Evolutionary conservation across 2,888 invertebrate genomes (phyloP), one percentile per base, ranked within the genome.

Genomic region (Stramonita haemastoma): DNA sequence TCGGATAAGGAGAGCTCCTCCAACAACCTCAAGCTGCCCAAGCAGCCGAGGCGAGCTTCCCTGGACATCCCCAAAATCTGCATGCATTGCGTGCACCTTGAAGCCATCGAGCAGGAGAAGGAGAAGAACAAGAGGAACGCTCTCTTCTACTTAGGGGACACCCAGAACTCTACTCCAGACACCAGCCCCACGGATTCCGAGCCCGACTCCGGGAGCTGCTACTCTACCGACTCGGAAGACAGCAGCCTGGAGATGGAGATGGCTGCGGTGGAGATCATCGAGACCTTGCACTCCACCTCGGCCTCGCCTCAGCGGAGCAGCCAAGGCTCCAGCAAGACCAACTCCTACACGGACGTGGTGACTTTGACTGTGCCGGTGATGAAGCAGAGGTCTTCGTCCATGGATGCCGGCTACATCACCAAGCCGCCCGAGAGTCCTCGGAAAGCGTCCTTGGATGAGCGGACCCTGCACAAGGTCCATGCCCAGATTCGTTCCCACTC

Each of bases 1-100:
- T 93, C 94, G 1, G 94, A 94, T 86, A 92, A 92, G 85, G 93
- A 94, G 81, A 89, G 79, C 11, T 84, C 83, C 17, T 36, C 46
- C 73, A 88, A 90, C 56, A 91, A 87, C 79, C 88, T 92, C 79
- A 89, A 91, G 86, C 86, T 93, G 60, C 92, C 93, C 5, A 93
- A 92, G 86, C 92, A 92, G 88, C 89, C 92, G 66, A 91, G 94
- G 26, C 85, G 94, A 60, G 92, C 93, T 0, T 95, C 95, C 1
- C 91, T 94, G 86, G 95, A 95, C 86, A 95, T 95, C 89, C 95
- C 95, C 13, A 94, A 94, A 83, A 91, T 95, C 29, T 95, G 95
- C 90, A 93, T 95, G 83, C 95, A 95, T 90, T 95, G 95, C 91
- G 92, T 95, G 56, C 94, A 95, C 90, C 89, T 95, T 90, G 95